Evolutionary conservation across 2,113 vertebrate species (phyloP), one percentile per base, ranked within the genome.

Genomic region (Petroica traversi): DNA sequence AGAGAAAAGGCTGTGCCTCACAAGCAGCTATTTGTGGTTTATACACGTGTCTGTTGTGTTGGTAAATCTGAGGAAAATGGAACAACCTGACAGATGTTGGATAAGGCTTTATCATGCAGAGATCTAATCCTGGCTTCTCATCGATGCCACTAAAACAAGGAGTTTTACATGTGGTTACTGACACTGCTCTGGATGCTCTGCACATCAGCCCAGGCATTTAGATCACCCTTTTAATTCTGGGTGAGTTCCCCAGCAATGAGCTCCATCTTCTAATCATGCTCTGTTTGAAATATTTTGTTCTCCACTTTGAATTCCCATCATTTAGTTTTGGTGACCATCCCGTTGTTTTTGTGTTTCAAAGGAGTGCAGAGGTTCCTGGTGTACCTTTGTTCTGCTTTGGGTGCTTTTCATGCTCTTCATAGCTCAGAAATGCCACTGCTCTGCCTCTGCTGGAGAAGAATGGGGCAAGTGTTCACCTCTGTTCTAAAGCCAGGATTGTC

Each of bases 1-100:
- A 36, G 63, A 41, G 87, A 33, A 76, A 71, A 41, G 64, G 66
- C 81, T 85, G 62, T 36, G 19, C 25, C 59, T 72, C 45, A 6
- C 34, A 19, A 69, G 3, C 58, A 59, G 64, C 55, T 75, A 2
- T 67, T 59, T 72, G 88, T 71, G 69, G 17, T 52, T 84, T 20
- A 6, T n/a, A 58, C 59, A 69, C 25, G 12, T 36, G 45, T 72
- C 59, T 77, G 59, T 84, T 14, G 17, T 88, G 69, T 73, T 66
- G 68, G 63, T 92, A 88, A 94, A 94, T 82, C 76, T 29, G 54
- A 77, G 85, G 92, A 91, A 94, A 91, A 83, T 74, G 67, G 88
- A 94, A 89, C 81, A 95, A 77, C 78, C 46, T 76, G 88, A 77
- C 93, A 97, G 93, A 95, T 96, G 94, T 76, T 85, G 66, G 54